Conservation (phyloP, 2,113 vertebrate species). For the Anhinga anhinga region DNA sequence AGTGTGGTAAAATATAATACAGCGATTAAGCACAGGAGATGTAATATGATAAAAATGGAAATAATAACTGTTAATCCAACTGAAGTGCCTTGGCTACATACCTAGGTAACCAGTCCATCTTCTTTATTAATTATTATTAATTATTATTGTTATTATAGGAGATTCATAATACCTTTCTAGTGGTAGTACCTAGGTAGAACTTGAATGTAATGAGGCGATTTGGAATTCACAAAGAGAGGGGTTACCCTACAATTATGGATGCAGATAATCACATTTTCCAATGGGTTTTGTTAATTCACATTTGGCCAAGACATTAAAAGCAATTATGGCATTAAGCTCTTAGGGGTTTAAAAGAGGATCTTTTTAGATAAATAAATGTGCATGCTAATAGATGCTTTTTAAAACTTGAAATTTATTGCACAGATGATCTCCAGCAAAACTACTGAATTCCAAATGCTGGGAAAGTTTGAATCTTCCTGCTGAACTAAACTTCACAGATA, state of each 20-base stretch:
- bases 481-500: not conserved
- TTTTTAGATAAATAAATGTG: not conserved
- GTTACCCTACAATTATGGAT: not conserved
- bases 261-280: slow-evolving; percentile 8
- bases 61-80: not conserved
- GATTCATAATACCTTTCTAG: not conserved
- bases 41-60: not conserved
- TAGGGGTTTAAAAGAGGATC: not conserved
- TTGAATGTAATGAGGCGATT: not conserved
- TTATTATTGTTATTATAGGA: not conserved
- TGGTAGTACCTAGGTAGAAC: not conserved
- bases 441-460: not conserved
- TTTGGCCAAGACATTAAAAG: slow-evolving; percentile 23
- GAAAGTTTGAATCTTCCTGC: not conserved
- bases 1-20: not conserved
- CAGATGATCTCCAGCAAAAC: not conserved
- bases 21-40: not conserved
- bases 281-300: not conserved
- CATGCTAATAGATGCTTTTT: not conserved
- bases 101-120: not conserved
- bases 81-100: not conserved
- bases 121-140: not conserved
- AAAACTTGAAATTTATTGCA: not conserved
- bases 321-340: slow-evolving; percentile 16
- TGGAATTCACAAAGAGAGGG: not conserved